Evolutionary conservation across 2,888 invertebrate species (phyloP).

Genomic region (Sinohyriopsis cumingii): DNA sequence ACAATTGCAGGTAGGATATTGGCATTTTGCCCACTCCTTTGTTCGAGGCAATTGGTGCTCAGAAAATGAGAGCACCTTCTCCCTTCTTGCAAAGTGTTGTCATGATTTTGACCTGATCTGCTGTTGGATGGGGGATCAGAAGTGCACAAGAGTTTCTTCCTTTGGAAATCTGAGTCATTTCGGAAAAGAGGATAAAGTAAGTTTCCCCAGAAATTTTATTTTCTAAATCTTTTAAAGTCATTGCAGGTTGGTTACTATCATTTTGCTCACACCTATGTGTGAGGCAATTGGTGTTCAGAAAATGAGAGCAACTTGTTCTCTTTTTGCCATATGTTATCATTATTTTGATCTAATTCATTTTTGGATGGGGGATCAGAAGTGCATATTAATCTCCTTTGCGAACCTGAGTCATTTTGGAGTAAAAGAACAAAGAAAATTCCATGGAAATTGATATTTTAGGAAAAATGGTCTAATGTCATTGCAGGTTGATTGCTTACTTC

Average conservation of each 20-base stretch:
- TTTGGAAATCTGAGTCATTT: conserved; percentile 71
- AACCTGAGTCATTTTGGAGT: conserved; percentile 66
- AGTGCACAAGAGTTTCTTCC: conserved; percentile 65
- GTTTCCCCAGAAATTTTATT: neutral
- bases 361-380: too few relatives aligned
- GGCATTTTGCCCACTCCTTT: conserved; percentile 73
- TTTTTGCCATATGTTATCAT: too few relatives aligned
- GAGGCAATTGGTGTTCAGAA: too few relatives aligned
- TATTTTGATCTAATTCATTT: too few relatives aligned
- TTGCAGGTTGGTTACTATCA: conserved; percentile 39
- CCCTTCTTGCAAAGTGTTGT: conserved; percentile 72
- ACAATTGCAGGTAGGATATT: conserved; percentile 66
- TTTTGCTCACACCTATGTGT: conserved; percentile 63
- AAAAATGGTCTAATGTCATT: too few relatives aligned
- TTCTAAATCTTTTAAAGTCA: too few relatives aligned
- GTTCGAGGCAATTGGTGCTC: conserved; percentile 73
- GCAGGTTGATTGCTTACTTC: too few relatives aligned
- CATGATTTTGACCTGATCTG: conserved; percentile 73
- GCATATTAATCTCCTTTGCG: too few relatives aligned
- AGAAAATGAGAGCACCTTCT: conserved; percentile 67
- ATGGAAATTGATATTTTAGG: too few relatives aligned
- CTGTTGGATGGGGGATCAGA: conserved; percentile 68
- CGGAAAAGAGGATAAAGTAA: conserved; percentile 65
- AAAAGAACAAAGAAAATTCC: conserved; percentile 62
- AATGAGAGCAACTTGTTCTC: conserved; percentile 34